Percentiles rank a stretch among this genome's conserved stretches.
Evolutionary conservation across 2,888 invertebrate species (phyloP).

Genomic region (Synanthedon vespiformis): DNA sequence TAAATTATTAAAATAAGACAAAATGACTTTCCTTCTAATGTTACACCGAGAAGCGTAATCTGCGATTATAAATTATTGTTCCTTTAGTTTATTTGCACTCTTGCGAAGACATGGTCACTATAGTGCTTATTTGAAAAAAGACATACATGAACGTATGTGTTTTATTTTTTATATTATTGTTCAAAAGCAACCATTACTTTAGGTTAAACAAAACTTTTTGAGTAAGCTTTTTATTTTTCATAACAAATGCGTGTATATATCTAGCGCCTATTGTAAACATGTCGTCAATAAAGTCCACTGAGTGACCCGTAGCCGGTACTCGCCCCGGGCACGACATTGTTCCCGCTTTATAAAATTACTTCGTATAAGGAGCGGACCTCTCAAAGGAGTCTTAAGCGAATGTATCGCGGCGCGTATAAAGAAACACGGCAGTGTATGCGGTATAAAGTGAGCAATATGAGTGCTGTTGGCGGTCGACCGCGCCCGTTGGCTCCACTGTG

Average conservation of each 20-base stretch:
- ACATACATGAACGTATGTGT: no score
- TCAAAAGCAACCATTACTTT: no score
- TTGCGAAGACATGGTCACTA: no score
- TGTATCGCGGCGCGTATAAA: conserved; percentile 10
- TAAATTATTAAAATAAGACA: no score
- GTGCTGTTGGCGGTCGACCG: conserved; percentile 5
- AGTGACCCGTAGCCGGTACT: conserved; percentile 23
- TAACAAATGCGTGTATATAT: conserved; percentile 21
- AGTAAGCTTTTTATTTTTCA: conserved; percentile 19
- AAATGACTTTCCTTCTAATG: no score
- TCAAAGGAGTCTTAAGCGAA: conserved; percentile 21
- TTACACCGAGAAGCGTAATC: no score
- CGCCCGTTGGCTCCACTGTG: not conserved
- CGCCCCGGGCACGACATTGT: conserved; percentile 33
- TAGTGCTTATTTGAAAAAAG: no score
- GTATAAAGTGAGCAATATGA: conserved; percentile 8
- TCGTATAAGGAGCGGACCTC: conserved; percentile 26
- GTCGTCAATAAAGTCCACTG: conserved; percentile 37
- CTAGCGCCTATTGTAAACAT: conserved; percentile 35
- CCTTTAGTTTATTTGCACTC: no score
- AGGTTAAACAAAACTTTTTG: not conserved
- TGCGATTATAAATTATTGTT: no score
- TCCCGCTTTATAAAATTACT: conserved; percentile 45
- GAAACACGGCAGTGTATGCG: conserved; percentile 11
- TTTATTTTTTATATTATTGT: no score